Percentiles rank a stretch among this genome's conserved stretches.
Evolutionary conservation across 1,140 invertebrate species (phyloP).

Genomic region (Anastrepha ludens): DNA sequence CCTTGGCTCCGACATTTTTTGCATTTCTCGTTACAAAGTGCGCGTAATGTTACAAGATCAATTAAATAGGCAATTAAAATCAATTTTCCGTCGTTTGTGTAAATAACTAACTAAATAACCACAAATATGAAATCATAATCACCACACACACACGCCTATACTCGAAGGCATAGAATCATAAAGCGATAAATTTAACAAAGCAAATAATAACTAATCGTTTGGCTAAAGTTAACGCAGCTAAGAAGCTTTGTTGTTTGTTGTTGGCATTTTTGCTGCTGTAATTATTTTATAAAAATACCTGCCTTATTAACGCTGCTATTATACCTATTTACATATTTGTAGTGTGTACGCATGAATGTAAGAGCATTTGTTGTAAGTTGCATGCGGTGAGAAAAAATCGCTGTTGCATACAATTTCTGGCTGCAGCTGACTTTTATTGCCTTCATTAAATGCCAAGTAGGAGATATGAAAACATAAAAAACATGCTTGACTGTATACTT

Average conservation of each 20-base stretch:
- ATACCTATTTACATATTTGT: not conserved
- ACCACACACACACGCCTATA: not conserved
- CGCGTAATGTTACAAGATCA: too few relatives aligned
- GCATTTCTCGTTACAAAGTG: too few relatives aligned
- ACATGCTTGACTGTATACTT: not conserved
- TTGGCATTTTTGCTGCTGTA: not conserved
- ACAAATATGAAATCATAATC: not conserved
- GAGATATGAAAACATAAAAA: not conserved
- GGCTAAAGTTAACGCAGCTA: not conserved
- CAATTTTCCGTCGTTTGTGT: not conserved
- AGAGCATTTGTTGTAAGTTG: not conserved
- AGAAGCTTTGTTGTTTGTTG: too few relatives aligned
- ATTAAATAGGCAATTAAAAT: not conserved
- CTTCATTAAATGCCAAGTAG: not conserved
- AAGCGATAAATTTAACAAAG: conserved; percentile 26
- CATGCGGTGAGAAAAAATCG: conserved; percentile 18
- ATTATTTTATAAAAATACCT: not conserved
- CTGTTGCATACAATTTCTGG: conserved; percentile 19
- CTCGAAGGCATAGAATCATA: not conserved
- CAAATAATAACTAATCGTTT: conserved; percentile 12
- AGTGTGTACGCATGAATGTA: not conserved
- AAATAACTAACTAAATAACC: not conserved
- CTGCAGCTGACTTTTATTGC: not conserved
- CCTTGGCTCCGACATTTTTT: too few relatives aligned
- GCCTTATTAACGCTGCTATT: not conserved